Base-by-base conservation (phyloP, 2,888 invertebrate genomes). In the Dusona sp. region DNA sequence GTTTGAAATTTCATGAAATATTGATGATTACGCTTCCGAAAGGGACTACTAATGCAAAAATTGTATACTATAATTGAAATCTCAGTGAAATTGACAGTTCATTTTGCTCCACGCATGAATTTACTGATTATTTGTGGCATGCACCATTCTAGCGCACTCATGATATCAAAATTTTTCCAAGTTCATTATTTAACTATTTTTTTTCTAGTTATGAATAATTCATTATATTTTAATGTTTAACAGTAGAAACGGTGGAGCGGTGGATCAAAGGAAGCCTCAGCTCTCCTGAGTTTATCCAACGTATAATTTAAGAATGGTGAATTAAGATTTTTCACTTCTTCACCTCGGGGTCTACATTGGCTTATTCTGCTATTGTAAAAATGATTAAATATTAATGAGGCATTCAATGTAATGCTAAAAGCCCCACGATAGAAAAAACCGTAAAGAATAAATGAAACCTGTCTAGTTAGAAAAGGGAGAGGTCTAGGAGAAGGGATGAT, bases 361-460 rank as follows among this genome's bases (percentile, higher is more conserved):
- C 72, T 36, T 45, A 80, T 77, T 51, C 54, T 13, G 3, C 61
- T 48, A 78, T 72, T 72, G 72, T 79, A 45, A 48, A 48, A 65
- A 29, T 33, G 51, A 82, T 83, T 42, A 79, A 85, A 79, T 79
- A 85, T 83, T 83, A 79, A 83, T 79, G 79, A 65, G 79, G 82
- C 68, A 85, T 82, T 74, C 68, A 79, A 36, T 78, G 67, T 48
- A 67, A 78, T 67, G 73, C 51, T 65, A 65, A 67, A 61, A 78
- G 54, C 16, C 19, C 7, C 8, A n/a, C 8, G 29, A 64, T 80
- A 61, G 45, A 65, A 70, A 36, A 75, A 80, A 72, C 36, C n/a
- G 33, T 42, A 38, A 72, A 42, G 38, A 42, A 61, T 68, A 74
- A 75, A 68, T 68, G 64, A 79, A 68, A 57, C 65, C 42, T 25